Conservation (phyloP, 2,888 invertebrate genomes). For the Drosophila siamana region DNA sequence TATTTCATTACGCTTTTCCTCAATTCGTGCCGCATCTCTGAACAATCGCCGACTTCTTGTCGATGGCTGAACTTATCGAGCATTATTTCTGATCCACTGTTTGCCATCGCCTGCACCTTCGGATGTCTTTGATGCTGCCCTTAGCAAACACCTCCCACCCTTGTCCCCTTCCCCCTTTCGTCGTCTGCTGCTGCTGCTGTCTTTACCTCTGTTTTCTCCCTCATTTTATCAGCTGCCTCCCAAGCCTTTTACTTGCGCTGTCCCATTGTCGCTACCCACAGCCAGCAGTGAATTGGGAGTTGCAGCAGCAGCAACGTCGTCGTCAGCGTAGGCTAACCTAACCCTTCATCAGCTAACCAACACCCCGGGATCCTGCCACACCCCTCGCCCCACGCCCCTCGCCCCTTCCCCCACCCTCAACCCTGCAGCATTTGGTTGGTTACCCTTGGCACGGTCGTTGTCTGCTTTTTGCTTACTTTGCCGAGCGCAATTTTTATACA, state of each 20-base stretch:
- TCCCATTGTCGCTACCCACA: constrained; percentile 54
- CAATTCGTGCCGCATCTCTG: too few relatives aligned
- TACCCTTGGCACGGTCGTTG: constrained; percentile 60
- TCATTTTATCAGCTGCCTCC: constrained; percentile 29
- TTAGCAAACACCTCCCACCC: constrained; percentile 25
- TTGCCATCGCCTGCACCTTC: constrained; percentile 8
- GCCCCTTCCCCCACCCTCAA: too few relatives aligned
- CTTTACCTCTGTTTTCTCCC: constrained; percentile 14
- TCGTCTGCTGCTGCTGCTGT: neutral
- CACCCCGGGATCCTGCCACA: constrained; percentile 6
- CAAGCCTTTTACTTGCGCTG: constrained; percentile 33
- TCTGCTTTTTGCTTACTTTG: constrained; percentile 71
- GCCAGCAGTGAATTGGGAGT: constrained; percentile 62
- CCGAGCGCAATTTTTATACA: constrained; percentile 80
- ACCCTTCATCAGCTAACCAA: constrained; percentile 58
- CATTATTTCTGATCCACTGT: constrained; percentile 32
- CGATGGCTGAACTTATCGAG: neutral
- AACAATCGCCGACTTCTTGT: neutral
- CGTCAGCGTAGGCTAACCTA: constrained; percentile 48
- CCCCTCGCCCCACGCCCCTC: neutral
- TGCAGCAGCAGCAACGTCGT: constrained; percentile 14
- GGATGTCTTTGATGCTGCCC: constrained; percentile 52
- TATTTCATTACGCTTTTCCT: too few relatives aligned
- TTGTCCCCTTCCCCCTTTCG: neutral
- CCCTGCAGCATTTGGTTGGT: constrained; percentile 34